Base-by-base conservation (phyloP, 1,140 invertebrate genomes). In the Antheraea mylitta region DNA sequence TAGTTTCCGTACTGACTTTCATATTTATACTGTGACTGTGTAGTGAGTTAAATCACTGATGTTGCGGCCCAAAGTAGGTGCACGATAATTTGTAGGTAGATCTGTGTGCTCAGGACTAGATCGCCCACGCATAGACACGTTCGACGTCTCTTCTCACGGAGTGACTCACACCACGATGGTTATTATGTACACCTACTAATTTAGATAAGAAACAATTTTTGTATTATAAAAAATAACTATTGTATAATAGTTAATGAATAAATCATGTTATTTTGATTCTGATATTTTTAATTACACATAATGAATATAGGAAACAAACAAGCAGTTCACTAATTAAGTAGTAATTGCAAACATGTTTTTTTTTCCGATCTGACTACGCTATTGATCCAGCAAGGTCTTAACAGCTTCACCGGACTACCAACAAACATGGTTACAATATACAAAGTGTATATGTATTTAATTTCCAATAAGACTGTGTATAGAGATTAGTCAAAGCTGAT, bases 1-100 rank as follows among this genome's bases (percentile, higher is more conserved):
- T n/a, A n/a, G n/a, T n/a, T n/a, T n/a, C n/a, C n/a, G n/a, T n/a
- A n/a, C n/a, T n/a, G n/a, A n/a, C n/a, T n/a, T n/a, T n/a, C n/a
- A n/a, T n/a, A n/a, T n/a, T n/a, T n/a, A n/a, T n/a, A n/a, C n/a
- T n/a, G n/a, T n/a, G n/a, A n/a, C 45, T 53, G 11, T 13, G 5
- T 16, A 1, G 45, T 61, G 16, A 13, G 11, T 61, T 61, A 22
- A 30, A 16, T 22, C 18, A 61, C 36, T 30, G 45, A 53, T 18
- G 7, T 66, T 69, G 59, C 74, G 64, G 59, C 73, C 64, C 64
- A 69, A 69, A 78, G 81, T 80, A 77, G 81, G 83, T 81, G 86
- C 83, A 80, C 78, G 78, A 86, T 30, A 85, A 86, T 88, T 87
- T 86, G 85, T 86, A 83, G 77, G 78, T 83, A 76, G 82, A 82